Percentiles rank a stretch among this genome's conserved stretches.
phyloP scores from a whole-genome alignment of 2,888 invertebrate genomes.

The Amphipoea oculea region DNA sequence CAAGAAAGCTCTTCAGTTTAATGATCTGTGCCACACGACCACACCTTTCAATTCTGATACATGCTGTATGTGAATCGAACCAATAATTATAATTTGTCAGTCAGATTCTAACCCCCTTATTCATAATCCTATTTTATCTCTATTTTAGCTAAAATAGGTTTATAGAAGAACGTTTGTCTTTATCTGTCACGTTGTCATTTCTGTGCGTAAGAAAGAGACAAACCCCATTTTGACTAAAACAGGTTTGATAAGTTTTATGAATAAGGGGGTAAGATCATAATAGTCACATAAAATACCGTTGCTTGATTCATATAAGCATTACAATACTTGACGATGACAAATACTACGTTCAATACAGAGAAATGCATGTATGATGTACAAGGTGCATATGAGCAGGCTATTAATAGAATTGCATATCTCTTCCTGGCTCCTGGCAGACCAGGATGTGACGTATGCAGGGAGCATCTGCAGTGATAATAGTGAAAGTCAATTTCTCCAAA shows the following conservation, averaged over 20 bases:
- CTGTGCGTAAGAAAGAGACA: no score
- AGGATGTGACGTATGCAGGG: slow-evolving; percentile 37
- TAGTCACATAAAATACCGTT: slow-evolving; percentile 20
- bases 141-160: no score
- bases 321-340: slow-evolving; percentile 23
- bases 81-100: slow-evolving; percentile 33
- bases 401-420: slow-evolving; percentile 45
- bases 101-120: neutral
- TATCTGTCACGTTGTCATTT: no score
- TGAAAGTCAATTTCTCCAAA: slow-evolving; percentile 21
- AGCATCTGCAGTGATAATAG: slow-evolving; percentile 27
- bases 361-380: neutral
- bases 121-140: no score
- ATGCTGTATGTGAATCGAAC: neutral
- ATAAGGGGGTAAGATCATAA: slow-evolving; percentile 2
- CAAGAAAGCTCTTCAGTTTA: no score
- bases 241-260: no score
- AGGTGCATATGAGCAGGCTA: slow-evolving; percentile 24
- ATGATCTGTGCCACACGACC: no score
- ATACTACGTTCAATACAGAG: slow-evolving; percentile 1
- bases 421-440: slow-evolving; percentile 41
- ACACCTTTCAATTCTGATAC: neutral
- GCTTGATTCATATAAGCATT: slow-evolving; percentile 41
- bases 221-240: no score
- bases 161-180: no score